phyloP scores from a whole-genome alignment of 2,888 invertebrate species.

The Lepidocyrtinus sp. region DNA sequence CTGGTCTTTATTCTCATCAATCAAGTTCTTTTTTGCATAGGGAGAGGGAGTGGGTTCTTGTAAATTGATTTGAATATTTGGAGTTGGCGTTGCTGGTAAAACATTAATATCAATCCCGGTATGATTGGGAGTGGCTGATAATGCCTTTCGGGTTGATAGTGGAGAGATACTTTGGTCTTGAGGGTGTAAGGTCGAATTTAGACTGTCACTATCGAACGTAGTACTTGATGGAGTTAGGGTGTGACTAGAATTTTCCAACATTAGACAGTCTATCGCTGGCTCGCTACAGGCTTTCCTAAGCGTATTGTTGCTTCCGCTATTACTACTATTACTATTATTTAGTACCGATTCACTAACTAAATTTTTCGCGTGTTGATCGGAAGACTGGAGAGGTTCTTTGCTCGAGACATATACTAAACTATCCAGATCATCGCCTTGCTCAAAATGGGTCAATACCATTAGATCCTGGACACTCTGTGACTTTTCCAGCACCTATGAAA shows the following conservation, averaged over 20 bases:
- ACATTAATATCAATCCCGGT: conserved; percentile 46
- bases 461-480: conserved; percentile 80
- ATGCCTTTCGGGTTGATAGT: background rate
- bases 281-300: conserved; percentile 61
- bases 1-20: conserved; percentile 12
- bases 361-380: conserved; percentile 15
- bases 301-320: conserved; percentile 24
- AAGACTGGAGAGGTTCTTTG: conserved; percentile 36
- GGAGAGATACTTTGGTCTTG: conserved; percentile 18
- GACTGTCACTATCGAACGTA: conserved; percentile 17
- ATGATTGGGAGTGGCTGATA: conserved; percentile 22
- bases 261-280: conserved; percentile 51
- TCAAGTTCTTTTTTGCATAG: too few species aligned
- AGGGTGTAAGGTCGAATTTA: conserved; percentile 49
- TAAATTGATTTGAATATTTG: conserved; percentile 58
- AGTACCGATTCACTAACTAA: background rate
- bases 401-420: conserved; percentile 42
- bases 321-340: conserved; percentile 8
- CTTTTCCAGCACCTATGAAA: conserved; percentile 78
- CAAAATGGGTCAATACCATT: conserved; percentile 80
- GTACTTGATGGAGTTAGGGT: conserved; percentile 36
- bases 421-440: conserved; percentile 72
- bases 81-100: conserved; percentile 51
- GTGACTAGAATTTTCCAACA: conserved; percentile 57
- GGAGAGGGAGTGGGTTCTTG: conserved; percentile 54